Percentiles rank a stretch among this genome's conserved stretches.
phyloP scores from a whole-genome alignment of 2,113 vertebrate species.

The Neopipo cinnamomea region DNA sequence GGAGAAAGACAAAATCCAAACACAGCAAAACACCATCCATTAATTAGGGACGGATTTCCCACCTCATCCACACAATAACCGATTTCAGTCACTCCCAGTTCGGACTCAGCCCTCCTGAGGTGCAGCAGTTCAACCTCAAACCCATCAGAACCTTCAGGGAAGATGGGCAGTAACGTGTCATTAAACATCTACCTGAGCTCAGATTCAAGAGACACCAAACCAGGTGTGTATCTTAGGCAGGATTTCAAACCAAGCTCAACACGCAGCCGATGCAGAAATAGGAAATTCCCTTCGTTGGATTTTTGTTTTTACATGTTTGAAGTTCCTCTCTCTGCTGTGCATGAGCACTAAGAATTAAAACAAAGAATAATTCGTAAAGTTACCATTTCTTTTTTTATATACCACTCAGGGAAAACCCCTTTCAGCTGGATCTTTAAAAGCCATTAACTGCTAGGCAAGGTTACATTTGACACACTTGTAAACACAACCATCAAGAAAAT shows the following conservation, averaged over 20 bases:
- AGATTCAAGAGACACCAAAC: neutral
- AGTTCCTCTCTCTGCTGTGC: neutral
- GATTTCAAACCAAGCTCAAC: neutral
- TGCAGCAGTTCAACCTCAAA: neutral
- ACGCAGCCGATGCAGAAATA: neutral
- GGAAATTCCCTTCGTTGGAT: neutral
- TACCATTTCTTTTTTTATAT: neutral
- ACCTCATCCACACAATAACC: neutral
- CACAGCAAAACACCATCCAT: neutral
- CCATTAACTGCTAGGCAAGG: neutral
- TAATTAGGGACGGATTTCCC: neutral
- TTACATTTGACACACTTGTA: neutral
- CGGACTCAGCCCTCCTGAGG: neutral
- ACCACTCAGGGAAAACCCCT: neutral
- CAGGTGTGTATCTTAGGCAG: neutral
- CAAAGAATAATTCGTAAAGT: neutral
- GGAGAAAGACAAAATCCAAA: neutral
- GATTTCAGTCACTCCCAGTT: neutral
- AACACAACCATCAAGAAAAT: neutral
- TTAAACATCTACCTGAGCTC: neutral
- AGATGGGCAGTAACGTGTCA: rapidly evolving
- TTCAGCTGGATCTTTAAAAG: neutral
- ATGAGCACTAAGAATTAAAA: neutral
- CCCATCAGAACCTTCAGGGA: neutral
- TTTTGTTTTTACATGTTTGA: neutral